Conservation (phyloP, 64 coral and sea anemone species). For the Cladopsammia gracilis region DNA sequence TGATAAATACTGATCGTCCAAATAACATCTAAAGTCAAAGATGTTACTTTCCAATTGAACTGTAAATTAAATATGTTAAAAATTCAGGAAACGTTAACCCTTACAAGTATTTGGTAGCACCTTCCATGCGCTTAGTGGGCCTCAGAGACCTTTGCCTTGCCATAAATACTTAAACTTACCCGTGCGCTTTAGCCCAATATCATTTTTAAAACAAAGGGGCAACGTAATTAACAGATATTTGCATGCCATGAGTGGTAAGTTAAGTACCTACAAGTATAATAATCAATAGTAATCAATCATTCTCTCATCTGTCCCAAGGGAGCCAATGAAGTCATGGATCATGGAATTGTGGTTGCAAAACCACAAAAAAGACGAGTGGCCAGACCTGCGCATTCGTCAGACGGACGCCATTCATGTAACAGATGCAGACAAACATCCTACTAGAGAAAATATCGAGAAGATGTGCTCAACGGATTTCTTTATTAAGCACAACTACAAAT, state of each 20-base stretch:
- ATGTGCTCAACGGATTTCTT: constrained; percentile 17
- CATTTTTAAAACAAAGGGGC: too few species aligned
- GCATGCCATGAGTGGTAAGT: not conserved
- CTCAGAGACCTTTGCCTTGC: too few species aligned
- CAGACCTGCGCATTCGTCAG: not conserved
- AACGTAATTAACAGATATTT: not conserved
- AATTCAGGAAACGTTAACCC: too few species aligned
- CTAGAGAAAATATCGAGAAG: not conserved
- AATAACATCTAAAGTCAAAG: too few species aligned
- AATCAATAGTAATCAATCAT: not conserved
- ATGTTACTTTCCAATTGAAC: too few species aligned
- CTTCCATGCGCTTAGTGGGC: too few species aligned
- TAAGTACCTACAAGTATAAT: not conserved
- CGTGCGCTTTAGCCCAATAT: too few species aligned
- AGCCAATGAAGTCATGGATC: constrained; percentile 42
- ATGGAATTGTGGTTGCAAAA: not conserved
- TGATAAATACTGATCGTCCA: too few species aligned
- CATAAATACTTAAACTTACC: too few species aligned
- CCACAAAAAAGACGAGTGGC: not conserved
- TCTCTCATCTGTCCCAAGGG: not conserved
- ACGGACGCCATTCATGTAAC: not conserved
- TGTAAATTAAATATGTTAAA: too few species aligned
- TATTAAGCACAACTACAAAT: not conserved
- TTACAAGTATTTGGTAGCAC: too few species aligned
- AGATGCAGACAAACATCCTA: not conserved